These are phyloP conservation scores for Macrosiphum euphorbiae DNA, from an alignment of 2,888 invertebrate species.

Conservation along the genomic window DNA sequence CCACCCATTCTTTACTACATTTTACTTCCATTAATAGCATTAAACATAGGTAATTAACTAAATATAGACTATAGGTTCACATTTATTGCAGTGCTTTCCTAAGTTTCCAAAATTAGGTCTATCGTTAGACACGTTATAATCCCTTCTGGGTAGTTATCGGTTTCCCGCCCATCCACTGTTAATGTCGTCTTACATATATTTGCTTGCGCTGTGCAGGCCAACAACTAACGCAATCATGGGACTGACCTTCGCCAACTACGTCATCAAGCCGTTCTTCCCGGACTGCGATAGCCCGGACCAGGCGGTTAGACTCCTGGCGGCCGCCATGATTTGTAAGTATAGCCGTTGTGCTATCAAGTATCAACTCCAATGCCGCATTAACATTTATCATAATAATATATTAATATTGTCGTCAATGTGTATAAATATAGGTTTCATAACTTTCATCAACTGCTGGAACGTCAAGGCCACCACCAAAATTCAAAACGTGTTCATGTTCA, in stretches of 20 bases:
- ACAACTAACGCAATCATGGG: conserved; percentile 97
- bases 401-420: background rate
- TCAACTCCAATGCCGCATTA: background rate
- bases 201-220: conserved; percentile 75
- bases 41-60: background rate
- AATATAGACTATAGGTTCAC: background rate
- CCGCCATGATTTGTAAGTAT: conserved; percentile 83
- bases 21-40: background rate
- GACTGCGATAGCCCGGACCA: conserved; percentile 80
- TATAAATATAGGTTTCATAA: conserved; percentile 78
- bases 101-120: background rate
- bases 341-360: background rate
- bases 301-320: conserved; percentile 82
- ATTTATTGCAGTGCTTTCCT: background rate
- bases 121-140: background rate
- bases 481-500: conserved; percentile 93
- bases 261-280: conserved; percentile 89
- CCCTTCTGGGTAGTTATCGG: background rate
- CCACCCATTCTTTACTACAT: background rate
- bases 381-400: background rate
- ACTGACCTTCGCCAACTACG: conserved; percentile 92
- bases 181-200: background rate
- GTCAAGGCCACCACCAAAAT: conserved; percentile 88
- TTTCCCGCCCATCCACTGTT: background rate
- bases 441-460: conserved; percentile 90